Base-by-base conservation (phyloP, 1,140 invertebrate genomes). In the Phymastichus coffea region DNA sequence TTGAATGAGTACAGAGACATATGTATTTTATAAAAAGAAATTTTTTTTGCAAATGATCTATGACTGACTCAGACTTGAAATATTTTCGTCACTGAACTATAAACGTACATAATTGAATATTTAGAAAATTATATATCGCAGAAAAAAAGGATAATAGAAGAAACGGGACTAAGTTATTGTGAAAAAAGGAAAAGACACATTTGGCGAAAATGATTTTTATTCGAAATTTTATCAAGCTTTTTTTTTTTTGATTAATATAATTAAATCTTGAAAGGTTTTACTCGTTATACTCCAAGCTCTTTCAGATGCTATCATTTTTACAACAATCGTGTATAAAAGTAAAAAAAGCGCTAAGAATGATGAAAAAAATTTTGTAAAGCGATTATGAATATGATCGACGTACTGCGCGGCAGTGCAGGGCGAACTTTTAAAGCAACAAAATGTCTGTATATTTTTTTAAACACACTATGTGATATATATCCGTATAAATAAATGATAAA, bases 401-500 rank as follows among this genome's bases (percentile, higher is more conserved):
- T 15, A 46, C 49, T 59, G 51, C 51, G 48, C 43, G n/a, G n/a
- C 12, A 40, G 51, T 60, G 57, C 57, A 30, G 30, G 25, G 51
- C 51, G 49, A 54, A 60, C 41, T 60, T 54, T 60, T 60, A 54
- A 60, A 47, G 25, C 33, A 44, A 60, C 41, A 53, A 53, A 60
- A 60, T 60, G 33, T 57, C 49, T 60, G 57, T 60, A 60, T 60
- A 60, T 60, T 60, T 60, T 60, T 60, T 60, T 60, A 60, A 60
- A 60, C 49, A 40, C 54, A 54, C 40, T 60, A 60, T 60, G 57
- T 60, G 57, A 60, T 54, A 60, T 53, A 59, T 54, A 59, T 53
- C 40, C 49, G 57, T 53, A 53, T 59, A 46, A 53, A 59, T 53
- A 59, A 53, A 59, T 30, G 17, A 47, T 48, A 52, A 14, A 57